Base-by-base conservation (phyloP, 92 coral and sea anemone genomes). In the Heliopora coerulea region DNA sequence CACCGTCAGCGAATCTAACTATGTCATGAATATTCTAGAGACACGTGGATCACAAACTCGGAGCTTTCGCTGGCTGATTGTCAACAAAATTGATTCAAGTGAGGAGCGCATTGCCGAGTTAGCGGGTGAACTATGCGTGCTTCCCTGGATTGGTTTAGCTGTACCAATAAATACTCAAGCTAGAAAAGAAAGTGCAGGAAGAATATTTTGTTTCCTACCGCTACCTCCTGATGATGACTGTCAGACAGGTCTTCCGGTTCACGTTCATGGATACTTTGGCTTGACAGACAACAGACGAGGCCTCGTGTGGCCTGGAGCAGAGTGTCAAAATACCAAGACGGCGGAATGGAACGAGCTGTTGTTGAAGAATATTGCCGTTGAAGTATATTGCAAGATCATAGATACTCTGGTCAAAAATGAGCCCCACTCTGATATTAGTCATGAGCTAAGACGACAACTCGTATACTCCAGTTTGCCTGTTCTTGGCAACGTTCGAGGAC, bases 401-500 rank as follows among this genome's bases (percentile, higher is more conserved):
- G 49, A 63, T 8, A 15, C 12, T 10, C 69, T 73, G 1, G 32
- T 67, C 24, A 26, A 17, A 15, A 19, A 67, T 29, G 40, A 12
- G 1, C 74, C 74, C 3, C 3, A 4, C 59, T 24, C 59, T 13
- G 74, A 41, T 3, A 54, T 67, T 20, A 10, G 54, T 29, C 40
- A 28, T 8, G 23, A 12, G 14, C 20, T 27, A 30, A 67, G 58
- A 67, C 11, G 74, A 27, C 54, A 67, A 41, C 74, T 67, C 26
- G 74, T 67, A 10, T 67, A 91, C 73, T 49, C 78, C 59, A 79
- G 84, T 80, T 59, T 91, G 41, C 97, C 97, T 14, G 86, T 85
- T 73, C 56, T 87, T 59, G 85, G 75, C 72, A 82, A 76, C 17
- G 89, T 92, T 8, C 90, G 83, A 65, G 89, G 96, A 0, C 97